These are phyloP conservation scores for Brachyopa scutellaris DNA, from an alignment of 2,888 invertebrate genomes.

Conservation along the genomic window DNA sequence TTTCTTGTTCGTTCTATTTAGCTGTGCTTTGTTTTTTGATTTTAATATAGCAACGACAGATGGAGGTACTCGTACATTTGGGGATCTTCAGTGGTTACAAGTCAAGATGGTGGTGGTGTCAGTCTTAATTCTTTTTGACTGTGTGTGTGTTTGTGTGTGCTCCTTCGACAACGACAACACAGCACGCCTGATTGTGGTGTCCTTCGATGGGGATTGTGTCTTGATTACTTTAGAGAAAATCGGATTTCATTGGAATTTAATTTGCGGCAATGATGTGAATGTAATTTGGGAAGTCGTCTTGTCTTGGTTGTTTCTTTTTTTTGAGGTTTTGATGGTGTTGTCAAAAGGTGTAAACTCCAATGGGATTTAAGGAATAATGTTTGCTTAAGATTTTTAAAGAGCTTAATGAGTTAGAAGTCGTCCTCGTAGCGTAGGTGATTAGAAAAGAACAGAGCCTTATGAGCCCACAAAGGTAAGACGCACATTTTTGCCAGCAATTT, in stretches of 20 bases:
- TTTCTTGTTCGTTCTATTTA: not conserved
- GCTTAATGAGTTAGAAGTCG: not conserved
- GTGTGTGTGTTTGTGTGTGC: too few species aligned
- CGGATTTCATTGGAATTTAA: constrained; percentile 67
- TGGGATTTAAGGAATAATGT: constrained; percentile 9
- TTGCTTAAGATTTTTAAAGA: not conserved
- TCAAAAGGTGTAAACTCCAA: constrained; percentile 26
- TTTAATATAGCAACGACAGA: constrained; percentile 49
- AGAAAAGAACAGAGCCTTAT: too few species aligned
- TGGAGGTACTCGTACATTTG: constrained; percentile 28
- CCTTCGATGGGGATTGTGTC: constrained; percentile 45
- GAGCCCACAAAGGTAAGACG: too few species aligned
- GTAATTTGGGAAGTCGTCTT: constrained; percentile 28
- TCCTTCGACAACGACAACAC: constrained; percentile 25
- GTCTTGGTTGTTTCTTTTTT: not conserved
- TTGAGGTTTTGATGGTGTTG: not conserved
- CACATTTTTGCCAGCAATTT: too few species aligned
- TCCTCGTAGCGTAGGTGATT: too few species aligned
- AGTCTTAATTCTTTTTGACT: constrained; percentile 57
- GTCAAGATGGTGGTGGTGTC: constrained; percentile 61
- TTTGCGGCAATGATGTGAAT: constrained; percentile 62
- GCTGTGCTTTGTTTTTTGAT: constrained; percentile 51
- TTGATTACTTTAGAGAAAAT: constrained; percentile 58
- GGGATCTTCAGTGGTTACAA: constrained; percentile 32
- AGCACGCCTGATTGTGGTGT: constrained; percentile 56